phyloP scores from a whole-genome alignment of 1,140 invertebrate species.

The Triops cancriformis region DNA sequence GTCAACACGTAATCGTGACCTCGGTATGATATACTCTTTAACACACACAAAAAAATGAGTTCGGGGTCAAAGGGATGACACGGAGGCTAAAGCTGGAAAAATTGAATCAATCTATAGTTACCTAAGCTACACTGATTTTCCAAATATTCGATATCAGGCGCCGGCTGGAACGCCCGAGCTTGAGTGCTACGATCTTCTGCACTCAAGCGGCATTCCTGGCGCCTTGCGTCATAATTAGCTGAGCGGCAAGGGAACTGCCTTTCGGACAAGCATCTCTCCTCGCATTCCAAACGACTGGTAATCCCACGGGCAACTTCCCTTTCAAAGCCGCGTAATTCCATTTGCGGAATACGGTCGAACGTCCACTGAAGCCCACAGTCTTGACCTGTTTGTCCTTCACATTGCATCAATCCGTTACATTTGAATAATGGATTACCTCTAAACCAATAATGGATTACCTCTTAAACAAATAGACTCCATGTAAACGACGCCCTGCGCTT shows the following conservation, averaged over 20 bases:
- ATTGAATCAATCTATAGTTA: conserved; percentile 31
- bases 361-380: conserved; percentile 36
- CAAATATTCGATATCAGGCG: conserved; percentile 42
- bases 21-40: not conserved
- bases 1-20: not conserved
- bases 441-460: too few relatives aligned
- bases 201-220: conserved; percentile 42
- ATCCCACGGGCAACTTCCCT: conserved; percentile 37
- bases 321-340: conserved; percentile 37
- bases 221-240: conserved; percentile 41
- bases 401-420: not conserved
- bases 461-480: conserved; percentile 43
- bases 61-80: too few relatives aligned
- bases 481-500: conserved; percentile 40
- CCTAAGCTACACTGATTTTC: conserved; percentile 46
- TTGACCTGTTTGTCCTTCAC: not conserved
- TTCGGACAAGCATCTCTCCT: conserved; percentile 42
- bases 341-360: conserved; percentile 43
- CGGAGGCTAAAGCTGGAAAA: too few relatives aligned
- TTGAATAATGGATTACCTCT: too few relatives aligned
- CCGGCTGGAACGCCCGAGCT: conserved; percentile 36
- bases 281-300: conserved; percentile 40
- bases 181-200: conserved; percentile 40
- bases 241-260: conserved; percentile 41
- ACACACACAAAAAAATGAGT: too few relatives aligned